These are phyloP conservation scores for Stictocephala bisonia DNA, from an alignment of 2,888 invertebrate genomes.

Conservation along the genomic window DNA sequence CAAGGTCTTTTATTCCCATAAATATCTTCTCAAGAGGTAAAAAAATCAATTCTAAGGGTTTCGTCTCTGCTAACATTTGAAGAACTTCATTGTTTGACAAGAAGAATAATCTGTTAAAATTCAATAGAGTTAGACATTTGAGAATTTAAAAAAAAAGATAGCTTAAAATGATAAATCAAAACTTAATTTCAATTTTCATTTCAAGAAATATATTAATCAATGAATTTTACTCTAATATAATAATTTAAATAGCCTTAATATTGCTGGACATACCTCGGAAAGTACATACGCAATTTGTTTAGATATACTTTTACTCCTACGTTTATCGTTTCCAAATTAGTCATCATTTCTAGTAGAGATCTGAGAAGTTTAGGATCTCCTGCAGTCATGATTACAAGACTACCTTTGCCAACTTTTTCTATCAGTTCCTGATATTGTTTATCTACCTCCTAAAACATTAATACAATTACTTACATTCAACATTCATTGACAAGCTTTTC, in stretches of 20 bases:
- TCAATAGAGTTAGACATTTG: too few species aligned
- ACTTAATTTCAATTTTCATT: too few species aligned
- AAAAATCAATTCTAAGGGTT: constrained; percentile 85
- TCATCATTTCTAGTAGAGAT: constrained; percentile 72
- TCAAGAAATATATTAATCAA: too few species aligned
- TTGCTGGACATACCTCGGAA: constrained; percentile 74
- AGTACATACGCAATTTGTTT: constrained; percentile 85
- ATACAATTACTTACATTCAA: too few species aligned
- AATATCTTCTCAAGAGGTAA: constrained; percentile 90
- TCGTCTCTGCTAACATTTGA: constrained; percentile 90
- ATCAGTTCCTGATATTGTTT: constrained; percentile 75
- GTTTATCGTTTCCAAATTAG: constrained; percentile 77
- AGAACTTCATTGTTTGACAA: constrained; percentile 91
- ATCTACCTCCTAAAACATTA: constrained; percentile 72
- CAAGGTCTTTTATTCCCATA: constrained; percentile 73
- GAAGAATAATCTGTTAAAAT: constrained; percentile 81
- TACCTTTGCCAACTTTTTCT: constrained; percentile 71
- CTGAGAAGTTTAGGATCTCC: constrained; percentile 77
- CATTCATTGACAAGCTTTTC: too few species aligned
- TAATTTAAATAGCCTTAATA: too few species aligned
- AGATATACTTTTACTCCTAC: constrained; percentile 85
- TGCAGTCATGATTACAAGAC: constrained; percentile 74
- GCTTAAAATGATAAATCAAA: too few species aligned
- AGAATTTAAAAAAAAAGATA: too few species aligned
- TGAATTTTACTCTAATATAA: too few species aligned